Base-by-base conservation (phyloP, 2,888 invertebrate genomes). In the Hofmannophila pseudospretella region DNA sequence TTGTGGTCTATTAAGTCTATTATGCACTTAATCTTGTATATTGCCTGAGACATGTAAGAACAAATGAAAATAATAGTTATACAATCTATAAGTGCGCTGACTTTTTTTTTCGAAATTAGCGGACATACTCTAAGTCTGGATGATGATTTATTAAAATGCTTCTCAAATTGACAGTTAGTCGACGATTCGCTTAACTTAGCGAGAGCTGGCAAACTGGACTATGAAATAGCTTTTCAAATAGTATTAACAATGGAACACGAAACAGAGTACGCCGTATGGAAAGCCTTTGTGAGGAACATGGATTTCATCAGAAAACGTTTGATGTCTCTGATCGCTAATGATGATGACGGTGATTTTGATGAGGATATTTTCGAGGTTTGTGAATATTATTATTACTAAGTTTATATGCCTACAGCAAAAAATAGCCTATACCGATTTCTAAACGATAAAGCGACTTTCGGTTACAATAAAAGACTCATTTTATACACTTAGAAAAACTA, bases 141-240 rank as follows among this genome's bases (percentile, higher is more conserved):
- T 16, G 16, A 16, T 16, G 16, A 16, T 16, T 3, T 16, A n/a
- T n/a, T n/a, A n/a, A n/a, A n/a, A n/a, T n/a, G n/a, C n/a, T 26
- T 39, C n/a, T n/a, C n/a, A n/a, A 12, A 16, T 16, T 55, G 49
- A n/a, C 71, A 96, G 78, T 76, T 96, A 8, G 70, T 96, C 13
- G 94, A 95, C 52, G 96, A 96, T 62, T 88, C 93, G 0, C 67
- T 93, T 2, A 91, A 91, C 58, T 67, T 93, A 34, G 94, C 94
- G 0, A 82, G 91, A 55, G 89, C 90, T 12, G 91, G 91, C 1
- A 79, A 67, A 45, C 59, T 93, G 1, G 79, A 86, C 45, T 94
- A 94, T 49, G 85, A 89, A 0, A 76, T 88, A 1, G 92, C 94
- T 0, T 78, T 96, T 22, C 85, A 89, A 47, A 79, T 95, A 1